A percentile compares a stretch with the other conserved stretches of the same genome.
These are phyloP conservation scores for Rhea pennata DNA, from an alignment of 2,113 vertebrate species.

Conservation along the genomic window DNA sequence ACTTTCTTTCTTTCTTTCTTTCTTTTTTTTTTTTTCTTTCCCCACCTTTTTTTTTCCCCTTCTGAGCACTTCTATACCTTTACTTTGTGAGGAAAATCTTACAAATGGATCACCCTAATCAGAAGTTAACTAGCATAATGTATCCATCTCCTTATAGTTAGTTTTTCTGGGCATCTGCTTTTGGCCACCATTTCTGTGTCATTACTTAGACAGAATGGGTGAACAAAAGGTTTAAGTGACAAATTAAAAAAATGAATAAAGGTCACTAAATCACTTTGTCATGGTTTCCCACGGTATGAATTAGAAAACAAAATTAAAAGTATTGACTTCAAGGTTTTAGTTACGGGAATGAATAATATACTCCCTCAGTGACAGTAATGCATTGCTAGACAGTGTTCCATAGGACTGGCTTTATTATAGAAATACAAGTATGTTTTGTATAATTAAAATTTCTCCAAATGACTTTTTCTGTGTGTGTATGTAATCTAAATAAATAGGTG, in stretches of 20 bases:
- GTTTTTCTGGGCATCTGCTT: not conserved
- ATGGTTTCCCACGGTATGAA: not conserved
- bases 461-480: not conserved
- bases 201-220: not conserved
- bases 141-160: not conserved
- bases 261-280: not conserved
- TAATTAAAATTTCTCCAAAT: not conserved
- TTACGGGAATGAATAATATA: not conserved
- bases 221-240: not conserved
- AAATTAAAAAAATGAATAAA: not conserved
- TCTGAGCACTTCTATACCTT: not conserved
- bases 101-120: not conserved
- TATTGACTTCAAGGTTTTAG: not conserved
- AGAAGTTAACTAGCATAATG: not conserved
- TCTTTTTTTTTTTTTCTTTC: too few relatives aligned
- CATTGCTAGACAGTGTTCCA: not conserved
- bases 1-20: too few relatives aligned
- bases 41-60: not conserved
- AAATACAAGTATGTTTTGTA: not conserved
- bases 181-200: not conserved
- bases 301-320: not conserved
- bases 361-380: not conserved
- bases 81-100: not conserved
- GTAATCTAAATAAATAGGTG: not conserved
- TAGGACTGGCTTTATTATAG: not conserved